These are phyloP conservation scores for Sycobia sp. DNA, from an alignment of 1,140 invertebrate genomes.

Conservation along the genomic window DNA sequence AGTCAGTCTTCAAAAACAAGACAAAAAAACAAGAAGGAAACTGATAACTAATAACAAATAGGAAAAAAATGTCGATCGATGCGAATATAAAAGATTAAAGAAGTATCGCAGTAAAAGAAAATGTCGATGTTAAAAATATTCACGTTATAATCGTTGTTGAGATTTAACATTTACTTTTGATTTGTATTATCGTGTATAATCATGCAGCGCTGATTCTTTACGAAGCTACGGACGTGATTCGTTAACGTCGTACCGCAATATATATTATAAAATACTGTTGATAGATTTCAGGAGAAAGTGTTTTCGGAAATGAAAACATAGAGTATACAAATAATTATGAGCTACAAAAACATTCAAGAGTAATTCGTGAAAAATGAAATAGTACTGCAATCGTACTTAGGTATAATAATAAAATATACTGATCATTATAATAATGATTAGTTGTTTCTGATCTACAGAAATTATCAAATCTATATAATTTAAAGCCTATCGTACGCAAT, in stretches of 20 bases:
- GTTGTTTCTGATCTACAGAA: not conserved
- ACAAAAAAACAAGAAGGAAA: conserved; percentile 4
- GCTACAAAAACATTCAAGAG: not conserved
- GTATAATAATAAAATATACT: conserved; percentile 9
- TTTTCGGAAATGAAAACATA: not conserved
- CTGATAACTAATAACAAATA: too few relatives aligned
- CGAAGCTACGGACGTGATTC: conserved; percentile 1
- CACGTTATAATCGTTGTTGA: conserved; percentile 22
- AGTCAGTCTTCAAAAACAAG: conserved; percentile 11
- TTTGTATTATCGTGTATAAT: conserved; percentile 19
- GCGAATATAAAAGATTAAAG: conserved; percentile 13
- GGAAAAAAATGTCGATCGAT: not conserved
- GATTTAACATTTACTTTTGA: conserved; percentile 2
- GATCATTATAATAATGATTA: conserved; percentile 7
- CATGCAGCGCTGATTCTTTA: conserved; percentile 8
- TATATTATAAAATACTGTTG: conserved; percentile 22
- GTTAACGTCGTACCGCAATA: conserved; percentile 22
- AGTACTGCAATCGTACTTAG: not conserved
- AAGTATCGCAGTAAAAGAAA: conserved; percentile 16
- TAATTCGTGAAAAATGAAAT: not conserved
- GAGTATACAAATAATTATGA: not conserved
- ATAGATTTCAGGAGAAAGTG: conserved; percentile 14
- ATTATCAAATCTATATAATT: conserved; percentile 6
- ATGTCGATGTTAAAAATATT: conserved; percentile 15
- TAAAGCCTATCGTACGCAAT: conserved; percentile 3